phyloP scores from a whole-genome alignment of 2,113 vertebrate genomes.

The Chaetorhynchus papuensis region DNA sequence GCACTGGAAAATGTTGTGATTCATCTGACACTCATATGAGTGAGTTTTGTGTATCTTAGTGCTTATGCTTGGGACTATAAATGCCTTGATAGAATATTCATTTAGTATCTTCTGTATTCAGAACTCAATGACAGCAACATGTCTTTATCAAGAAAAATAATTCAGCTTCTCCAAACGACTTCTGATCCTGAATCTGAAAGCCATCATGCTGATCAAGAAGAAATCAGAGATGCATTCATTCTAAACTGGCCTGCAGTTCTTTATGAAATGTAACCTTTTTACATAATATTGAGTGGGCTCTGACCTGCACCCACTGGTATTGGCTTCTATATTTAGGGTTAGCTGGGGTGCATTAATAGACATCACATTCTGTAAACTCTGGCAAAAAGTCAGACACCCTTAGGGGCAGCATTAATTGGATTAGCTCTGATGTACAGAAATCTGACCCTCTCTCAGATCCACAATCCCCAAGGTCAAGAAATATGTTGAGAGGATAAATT shows the following conservation, averaged over 20 bases:
- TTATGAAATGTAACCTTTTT: background rate
- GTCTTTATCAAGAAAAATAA: background rate
- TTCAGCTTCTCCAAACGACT: background rate
- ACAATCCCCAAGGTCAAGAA: background rate
- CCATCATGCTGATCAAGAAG: background rate
- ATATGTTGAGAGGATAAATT: background rate
- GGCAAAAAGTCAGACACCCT: background rate
- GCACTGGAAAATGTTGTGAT: background rate
- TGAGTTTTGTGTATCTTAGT: background rate
- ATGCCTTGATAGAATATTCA: background rate
- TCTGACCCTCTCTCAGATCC: background rate
- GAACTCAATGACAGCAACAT: background rate
- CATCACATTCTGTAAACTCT: background rate
- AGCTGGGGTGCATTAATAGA: background rate
- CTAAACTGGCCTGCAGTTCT: background rate
- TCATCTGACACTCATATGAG: background rate
- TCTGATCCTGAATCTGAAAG: background rate
- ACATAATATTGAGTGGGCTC: background rate
- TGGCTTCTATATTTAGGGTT: background rate
- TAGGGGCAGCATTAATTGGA: background rate
- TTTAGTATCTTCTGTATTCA: background rate
- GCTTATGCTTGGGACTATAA: background rate
- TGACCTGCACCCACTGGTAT: background rate
- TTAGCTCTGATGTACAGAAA: background rate
- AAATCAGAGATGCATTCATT: background rate